phyloP scores from a whole-genome alignment of 2,888 invertebrate genomes.

The Oscheius sp. region DNA sequence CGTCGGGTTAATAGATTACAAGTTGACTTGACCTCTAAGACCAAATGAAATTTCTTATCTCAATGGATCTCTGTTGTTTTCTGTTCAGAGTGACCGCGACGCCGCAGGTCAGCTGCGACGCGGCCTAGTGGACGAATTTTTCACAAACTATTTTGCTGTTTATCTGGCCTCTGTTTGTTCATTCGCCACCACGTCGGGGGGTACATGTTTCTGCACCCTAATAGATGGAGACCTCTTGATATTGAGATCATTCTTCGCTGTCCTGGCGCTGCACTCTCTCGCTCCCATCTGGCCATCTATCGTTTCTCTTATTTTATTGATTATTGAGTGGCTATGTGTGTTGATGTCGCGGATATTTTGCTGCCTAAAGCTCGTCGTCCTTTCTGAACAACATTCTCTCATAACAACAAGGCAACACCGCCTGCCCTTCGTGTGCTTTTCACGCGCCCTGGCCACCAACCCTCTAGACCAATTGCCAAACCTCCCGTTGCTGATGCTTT shows the following conservation, averaged over 20 bases:
- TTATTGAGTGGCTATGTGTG: not conserved
- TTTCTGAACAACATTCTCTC: not conserved
- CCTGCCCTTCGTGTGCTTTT: constrained; percentile 19
- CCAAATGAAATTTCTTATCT: constrained; percentile 7
- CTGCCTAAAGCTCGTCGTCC: not conserved
- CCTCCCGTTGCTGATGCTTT: constrained; percentile 14
- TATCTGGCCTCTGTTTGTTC: not conserved
- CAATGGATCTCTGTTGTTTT: constrained; percentile 5
- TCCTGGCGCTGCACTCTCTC: too few species aligned
- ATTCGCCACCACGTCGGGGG: not conserved
- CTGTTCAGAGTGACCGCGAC: constrained; percentile 28
- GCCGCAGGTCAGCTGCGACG: constrained; percentile 19
- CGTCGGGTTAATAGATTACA: constrained; percentile 13
- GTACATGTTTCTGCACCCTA: too few species aligned
- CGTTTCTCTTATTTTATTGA: too few species aligned
- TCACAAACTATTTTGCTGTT: not conserved
- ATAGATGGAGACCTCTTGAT: too few species aligned
- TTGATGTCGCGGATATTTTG: constrained; percentile 7
- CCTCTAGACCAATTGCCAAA: not conserved
- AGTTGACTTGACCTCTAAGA: constrained; percentile 9
- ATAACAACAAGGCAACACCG: constrained; percentile 18
- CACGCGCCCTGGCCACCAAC: not conserved
- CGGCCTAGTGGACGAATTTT: constrained; percentile 10
- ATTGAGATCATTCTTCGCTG: too few species aligned
- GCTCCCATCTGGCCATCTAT: too few species aligned